Evolutionary conservation across 2,797 vertebrate species (phyloP), one percentile per base, ranked within the genome.

Genomic region (Gadopsis bispinosus): DNA sequence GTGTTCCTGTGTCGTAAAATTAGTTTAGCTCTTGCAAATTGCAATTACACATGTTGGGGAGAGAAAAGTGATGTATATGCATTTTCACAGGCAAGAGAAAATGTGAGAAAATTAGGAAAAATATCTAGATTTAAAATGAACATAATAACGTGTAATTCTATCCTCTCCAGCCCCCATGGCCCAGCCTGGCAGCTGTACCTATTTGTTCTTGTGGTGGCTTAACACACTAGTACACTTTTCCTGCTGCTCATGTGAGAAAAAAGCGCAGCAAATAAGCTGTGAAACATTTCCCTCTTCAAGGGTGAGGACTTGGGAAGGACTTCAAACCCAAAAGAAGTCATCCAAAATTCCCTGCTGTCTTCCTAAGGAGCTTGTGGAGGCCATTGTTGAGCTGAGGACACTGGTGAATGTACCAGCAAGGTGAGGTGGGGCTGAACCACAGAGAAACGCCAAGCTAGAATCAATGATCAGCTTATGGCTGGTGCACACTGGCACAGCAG

Each of bases 11-110:
- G 94, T 95, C 87, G 85, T 95, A 95, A 95, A 95, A 95, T 96
- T 95, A 95, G 94, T 93, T 95, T 94, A 94, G 94, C 90, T 93
- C 94, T 91, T 92, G 92, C 93, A 95, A 95, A 95, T 95, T 95
- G 95, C 94, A 95, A 94, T 95, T 94, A 94, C 89, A 91, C 53
- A 77, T 92, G 87, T 89, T 91, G 83, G 85, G 84, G 76, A 83
- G 84, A 81, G 76, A 80, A 84, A 91, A 90, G 77, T 43, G 77
- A 88, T 73, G 80, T 80, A 75, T 80, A 50, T 73, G 77, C 70
- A 83, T 88, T 90, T 83, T 90, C 80, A 70, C 80, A 68, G 80
- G 89, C 77, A 77, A 87, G 82, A 88, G 75, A 88, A 88, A 89
- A 91, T 77, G 73, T 80, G 77, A 81, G 84, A 83, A 88, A 87